Conservation (phyloP, 2,113 vertebrate genomes). For the Corythornis vintsioides region DNA sequence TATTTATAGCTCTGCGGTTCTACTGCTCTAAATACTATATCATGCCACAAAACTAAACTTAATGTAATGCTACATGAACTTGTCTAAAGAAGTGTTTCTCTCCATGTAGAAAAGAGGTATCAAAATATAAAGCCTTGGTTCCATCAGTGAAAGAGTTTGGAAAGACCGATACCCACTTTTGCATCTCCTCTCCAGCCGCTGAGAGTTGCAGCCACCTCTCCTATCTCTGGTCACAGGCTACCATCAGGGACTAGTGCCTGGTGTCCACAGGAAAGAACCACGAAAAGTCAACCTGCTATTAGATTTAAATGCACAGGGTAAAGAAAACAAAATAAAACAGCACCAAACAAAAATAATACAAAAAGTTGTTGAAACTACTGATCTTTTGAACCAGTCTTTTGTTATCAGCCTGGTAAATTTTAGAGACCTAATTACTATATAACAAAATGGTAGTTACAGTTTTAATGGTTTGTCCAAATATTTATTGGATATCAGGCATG, state of each 20-base stretch:
- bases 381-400: neutral
- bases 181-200: neutral
- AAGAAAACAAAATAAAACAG: neutral
- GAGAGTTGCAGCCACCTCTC: neutral
- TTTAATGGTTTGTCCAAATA: neutral
- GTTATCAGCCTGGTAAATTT: neutral
- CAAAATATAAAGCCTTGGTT: neutral
- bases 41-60: neutral
- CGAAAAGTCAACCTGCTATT: neutral
- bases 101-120: neutral
- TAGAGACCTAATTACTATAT: neutral
- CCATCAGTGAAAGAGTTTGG: neutral
- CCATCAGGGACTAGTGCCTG: neutral
- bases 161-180: neutral
- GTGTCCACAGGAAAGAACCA: neutral
- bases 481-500: neutral
- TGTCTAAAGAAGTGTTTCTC: neutral
- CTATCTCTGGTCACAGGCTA: neutral
- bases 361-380: neutral
- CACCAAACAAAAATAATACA: neutral
- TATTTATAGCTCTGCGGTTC: neutral
- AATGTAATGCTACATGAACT: neutral
- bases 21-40: neutral
- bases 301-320: neutral
- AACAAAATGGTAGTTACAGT: neutral